These are phyloP conservation scores for Myopa tessellatipennis DNA, from an alignment of 2,888 invertebrate species.

Conservation along the genomic window DNA sequence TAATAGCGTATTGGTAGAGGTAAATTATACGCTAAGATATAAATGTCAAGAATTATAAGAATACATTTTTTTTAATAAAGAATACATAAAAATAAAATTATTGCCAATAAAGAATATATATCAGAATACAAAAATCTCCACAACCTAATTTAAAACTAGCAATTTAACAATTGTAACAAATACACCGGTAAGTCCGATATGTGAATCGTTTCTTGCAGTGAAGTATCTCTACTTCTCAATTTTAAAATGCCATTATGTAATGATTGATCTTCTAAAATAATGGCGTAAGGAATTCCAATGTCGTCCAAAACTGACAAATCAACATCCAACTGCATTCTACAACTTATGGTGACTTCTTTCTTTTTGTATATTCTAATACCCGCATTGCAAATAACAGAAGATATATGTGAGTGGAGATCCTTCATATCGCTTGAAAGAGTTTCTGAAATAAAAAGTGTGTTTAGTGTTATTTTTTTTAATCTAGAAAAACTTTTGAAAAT, in stretches of 20 bases:
- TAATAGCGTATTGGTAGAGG: no score
- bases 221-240: slow-evolving; percentile 26
- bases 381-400: neutral
- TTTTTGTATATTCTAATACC: neutral
- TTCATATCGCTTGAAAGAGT: neutral
- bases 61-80: no score
- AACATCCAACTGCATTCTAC: neutral
- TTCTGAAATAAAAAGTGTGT: slow-evolving; percentile 1
- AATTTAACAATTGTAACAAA: slow-evolving; percentile 1
- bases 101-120: no score
- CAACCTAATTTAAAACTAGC: neutral
- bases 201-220: slow-evolving; percentile 24
- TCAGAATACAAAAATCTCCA: no score
- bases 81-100: no score
- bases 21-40: no score
- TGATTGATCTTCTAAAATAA: slow-evolving; percentile 6
- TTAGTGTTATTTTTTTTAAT: neutral
- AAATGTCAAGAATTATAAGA: no score
- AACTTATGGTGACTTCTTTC: slow-evolving; percentile 11
- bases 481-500: no score
- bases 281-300: slow-evolving; percentile 19
- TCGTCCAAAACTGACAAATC: neutral
- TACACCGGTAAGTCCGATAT: slow-evolving; percentile 23
- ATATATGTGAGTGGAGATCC: neutral
- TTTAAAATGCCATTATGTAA: slow-evolving; percentile 16